Conservation (phyloP, 2,113 vertebrate species). For the Taxidea taxus region DNA sequence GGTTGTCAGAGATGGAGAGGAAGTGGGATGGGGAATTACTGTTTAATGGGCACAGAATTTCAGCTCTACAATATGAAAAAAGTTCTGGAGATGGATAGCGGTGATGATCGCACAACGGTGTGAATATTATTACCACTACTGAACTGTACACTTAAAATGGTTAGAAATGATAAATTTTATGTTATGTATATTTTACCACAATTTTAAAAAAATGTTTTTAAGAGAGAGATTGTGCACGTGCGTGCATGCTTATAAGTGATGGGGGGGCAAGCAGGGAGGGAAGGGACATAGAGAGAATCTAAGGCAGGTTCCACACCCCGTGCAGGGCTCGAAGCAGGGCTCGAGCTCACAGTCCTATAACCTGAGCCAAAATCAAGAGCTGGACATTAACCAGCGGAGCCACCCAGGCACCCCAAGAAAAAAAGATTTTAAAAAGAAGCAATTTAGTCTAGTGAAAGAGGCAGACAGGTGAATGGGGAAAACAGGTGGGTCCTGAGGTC, state of each 20-base stretch:
- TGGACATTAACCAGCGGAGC: background rate
- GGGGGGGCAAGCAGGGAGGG: background rate
- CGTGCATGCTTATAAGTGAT: fast-evolving
- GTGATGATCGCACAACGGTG: background rate
- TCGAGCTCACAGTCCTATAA: background rate
- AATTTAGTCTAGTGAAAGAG: background rate
- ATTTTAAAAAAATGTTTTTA: background rate
- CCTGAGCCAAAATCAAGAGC: background rate
- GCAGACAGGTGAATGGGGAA: background rate
- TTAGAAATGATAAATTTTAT: background rate
- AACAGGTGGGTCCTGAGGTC: background rate
- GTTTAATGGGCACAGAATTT: background rate
- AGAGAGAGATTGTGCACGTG: background rate
- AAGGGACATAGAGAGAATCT: background rate
- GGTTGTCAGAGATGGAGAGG: background rate
- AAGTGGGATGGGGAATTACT: background rate
- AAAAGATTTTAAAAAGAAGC: background rate
- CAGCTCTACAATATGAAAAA: background rate
- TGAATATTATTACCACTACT: background rate
- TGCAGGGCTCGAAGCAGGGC: background rate
- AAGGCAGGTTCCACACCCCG: background rate
- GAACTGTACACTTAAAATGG: background rate
- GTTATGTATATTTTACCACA: background rate
- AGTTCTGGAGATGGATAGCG: background rate
- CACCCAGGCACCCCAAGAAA: background rate